Percentiles rank a stretch among this genome's conserved stretches.
Evolutionary conservation across 2,797 vertebrate species (phyloP).

Genomic region (Anomalospiza imberbis): DNA sequence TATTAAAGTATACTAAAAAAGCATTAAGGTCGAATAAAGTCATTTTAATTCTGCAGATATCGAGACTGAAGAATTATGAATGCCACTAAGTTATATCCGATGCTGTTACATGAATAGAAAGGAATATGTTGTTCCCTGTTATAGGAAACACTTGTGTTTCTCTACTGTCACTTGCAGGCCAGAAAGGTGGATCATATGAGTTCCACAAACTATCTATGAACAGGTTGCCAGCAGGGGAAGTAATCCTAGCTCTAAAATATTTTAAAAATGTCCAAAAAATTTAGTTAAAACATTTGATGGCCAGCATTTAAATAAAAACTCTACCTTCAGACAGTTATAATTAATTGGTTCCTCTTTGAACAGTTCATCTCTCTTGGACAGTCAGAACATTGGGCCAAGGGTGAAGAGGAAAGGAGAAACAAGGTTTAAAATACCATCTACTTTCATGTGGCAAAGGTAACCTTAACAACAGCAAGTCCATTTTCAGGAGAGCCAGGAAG

Average conservation of each 20-base stretch:
- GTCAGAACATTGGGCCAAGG: accelerated
- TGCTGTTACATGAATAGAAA: neutral
- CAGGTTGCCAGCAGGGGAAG: neutral
- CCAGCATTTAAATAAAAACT: neutral
- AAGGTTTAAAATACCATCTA: neutral
- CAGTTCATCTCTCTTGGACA: neutral
- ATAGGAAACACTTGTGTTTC: neutral
- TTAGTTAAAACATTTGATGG: neutral
- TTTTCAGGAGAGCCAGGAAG: neutral
- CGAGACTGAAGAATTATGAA: neutral
- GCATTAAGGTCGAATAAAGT: neutral
- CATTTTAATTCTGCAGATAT: neutral
- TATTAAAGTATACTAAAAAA: neutral
- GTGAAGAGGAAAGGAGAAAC: neutral
- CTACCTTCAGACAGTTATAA: neutral
- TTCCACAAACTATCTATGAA: neutral
- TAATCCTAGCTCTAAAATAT: neutral
- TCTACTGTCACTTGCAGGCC: neutral
- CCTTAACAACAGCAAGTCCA: neutral
- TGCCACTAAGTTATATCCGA: neutral
- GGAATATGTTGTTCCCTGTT: neutral
- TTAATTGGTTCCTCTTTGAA: neutral
- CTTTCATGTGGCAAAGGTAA: neutral
- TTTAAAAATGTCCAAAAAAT: neutral
- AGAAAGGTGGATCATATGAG: neutral